Evolutionary conservation across 2,888 invertebrate genomes (phyloP).

Genomic region (Heliconius ismenius): DNA sequence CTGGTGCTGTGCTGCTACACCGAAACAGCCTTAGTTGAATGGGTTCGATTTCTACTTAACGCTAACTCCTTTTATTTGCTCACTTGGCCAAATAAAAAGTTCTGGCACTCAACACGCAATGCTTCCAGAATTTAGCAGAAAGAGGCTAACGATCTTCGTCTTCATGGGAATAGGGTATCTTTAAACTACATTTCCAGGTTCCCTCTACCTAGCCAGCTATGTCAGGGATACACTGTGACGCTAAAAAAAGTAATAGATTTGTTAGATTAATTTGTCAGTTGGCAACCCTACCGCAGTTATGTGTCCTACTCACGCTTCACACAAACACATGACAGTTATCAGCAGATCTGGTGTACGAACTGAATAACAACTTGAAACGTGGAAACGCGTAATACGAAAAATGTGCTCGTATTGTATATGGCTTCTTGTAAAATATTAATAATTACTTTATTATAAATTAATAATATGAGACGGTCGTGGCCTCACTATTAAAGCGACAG

Average conservation of each 20-base stretch:
- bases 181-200: too few species aligned
- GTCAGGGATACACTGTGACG: background rate
- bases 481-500: background rate
- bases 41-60: too few species aligned
- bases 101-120: too few species aligned
- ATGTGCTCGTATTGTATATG: background rate
- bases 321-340: constrained; percentile 34
- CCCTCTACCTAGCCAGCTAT: too few species aligned
- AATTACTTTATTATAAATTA: background rate
- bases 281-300: constrained; percentile 34
- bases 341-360: constrained; percentile 33
- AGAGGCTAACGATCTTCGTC: too few species aligned
- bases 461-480: background rate
- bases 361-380: constrained; percentile 30
- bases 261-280: background rate
- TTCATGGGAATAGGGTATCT: too few species aligned
- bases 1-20: too few species aligned
- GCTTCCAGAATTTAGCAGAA: too few species aligned
- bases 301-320: constrained; percentile 33
- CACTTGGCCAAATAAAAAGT: too few species aligned
- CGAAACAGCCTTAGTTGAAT: too few species aligned
- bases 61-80: too few species aligned
- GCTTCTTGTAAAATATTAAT: background rate
- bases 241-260: background rate
- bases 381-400: constrained; percentile 9